Conservation (phyloP, 35 echinoderm and acorn worm genomes). For the Apostichopus californicus region DNA sequence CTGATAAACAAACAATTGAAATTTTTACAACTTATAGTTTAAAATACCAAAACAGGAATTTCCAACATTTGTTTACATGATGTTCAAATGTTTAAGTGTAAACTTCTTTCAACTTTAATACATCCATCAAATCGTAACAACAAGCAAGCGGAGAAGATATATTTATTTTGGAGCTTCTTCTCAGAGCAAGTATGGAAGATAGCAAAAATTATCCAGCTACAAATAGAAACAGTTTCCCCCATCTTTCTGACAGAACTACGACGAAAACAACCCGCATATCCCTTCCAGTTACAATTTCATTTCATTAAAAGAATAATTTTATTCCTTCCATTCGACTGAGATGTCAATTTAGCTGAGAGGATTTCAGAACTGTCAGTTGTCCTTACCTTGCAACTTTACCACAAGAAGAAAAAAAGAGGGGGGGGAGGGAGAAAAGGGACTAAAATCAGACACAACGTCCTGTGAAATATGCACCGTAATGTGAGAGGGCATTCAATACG, state of each 20-base stretch:
- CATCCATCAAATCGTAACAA: too few species aligned
- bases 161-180: too few species aligned
- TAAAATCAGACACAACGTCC: neutral
- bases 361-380: constrained; percentile 19
- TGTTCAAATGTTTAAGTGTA: too few species aligned
- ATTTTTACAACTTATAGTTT: too few species aligned
- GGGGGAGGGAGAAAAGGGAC: neutral
- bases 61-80: too few species aligned
- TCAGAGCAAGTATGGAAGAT: neutral
- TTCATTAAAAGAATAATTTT: constrained; percentile 51
- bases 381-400: neutral
- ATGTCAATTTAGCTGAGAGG: constrained; percentile 51
- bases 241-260: neutral
- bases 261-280: constrained; percentile 3
- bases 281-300: constrained; percentile 39
- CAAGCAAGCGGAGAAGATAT: too few species aligned
- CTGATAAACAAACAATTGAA: too few species aligned
- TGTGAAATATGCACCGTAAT: neutral
- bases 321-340: constrained; percentile 13
- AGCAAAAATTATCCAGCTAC: neutral
- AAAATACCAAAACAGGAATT: too few species aligned
- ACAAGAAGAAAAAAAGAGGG: neutral
- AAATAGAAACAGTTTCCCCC: neutral
- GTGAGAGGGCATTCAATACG: neutral
- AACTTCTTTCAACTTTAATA: too few species aligned